Evolutionary conservation across 2,888 invertebrate species (phyloP), one percentile per base, ranked within the genome.

Genomic region (Molorchus minor): DNA sequence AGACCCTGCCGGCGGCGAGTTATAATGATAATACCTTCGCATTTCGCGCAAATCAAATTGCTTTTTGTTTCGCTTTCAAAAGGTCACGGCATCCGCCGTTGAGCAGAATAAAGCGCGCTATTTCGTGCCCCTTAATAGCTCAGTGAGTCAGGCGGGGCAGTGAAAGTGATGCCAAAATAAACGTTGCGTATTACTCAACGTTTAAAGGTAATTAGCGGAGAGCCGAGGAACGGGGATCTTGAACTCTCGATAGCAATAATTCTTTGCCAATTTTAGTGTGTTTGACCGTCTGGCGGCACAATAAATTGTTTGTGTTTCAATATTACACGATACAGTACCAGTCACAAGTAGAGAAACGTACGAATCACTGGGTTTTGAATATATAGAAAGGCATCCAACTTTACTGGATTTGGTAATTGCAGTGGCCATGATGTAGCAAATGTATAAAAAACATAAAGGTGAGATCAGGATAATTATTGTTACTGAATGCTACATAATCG

Each of bases 221-320:
- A 20, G 59, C 19, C 58, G 63, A 64, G 49, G 60, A 20, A 56
- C 41, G 49, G 45, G 55, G 58, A 63, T 57, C 58, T 65, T 63
- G 63, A 61, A 63, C 63, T 58, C 57, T 35, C 54, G 29, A 56
- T 21, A 59, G 53, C 47, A 60, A 57, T 52, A 56, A 59, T 60
- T 62, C 56, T 55, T 53, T 59, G 61, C 44, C 62, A 62, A 60
- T 59, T 65, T 56, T 56, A 29, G 60, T 30, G 62, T 60, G 57
- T 44, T 54, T 58, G 56, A 55, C 56, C 57, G 62, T 62, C 64
- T 66, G 57, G 62, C 16, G 25, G 19, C 30, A 56, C 56, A 10
- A 19, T 17, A 43, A 30, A 29, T 25, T 38, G 20, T 33, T n/a
- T 20, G 8, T 21, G 15, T 15, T 30, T 38, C 25, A 38, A 29